These are phyloP conservation scores for Folsomia candida DNA, from an alignment of 2,888 invertebrate species.

Conservation along the genomic window DNA sequence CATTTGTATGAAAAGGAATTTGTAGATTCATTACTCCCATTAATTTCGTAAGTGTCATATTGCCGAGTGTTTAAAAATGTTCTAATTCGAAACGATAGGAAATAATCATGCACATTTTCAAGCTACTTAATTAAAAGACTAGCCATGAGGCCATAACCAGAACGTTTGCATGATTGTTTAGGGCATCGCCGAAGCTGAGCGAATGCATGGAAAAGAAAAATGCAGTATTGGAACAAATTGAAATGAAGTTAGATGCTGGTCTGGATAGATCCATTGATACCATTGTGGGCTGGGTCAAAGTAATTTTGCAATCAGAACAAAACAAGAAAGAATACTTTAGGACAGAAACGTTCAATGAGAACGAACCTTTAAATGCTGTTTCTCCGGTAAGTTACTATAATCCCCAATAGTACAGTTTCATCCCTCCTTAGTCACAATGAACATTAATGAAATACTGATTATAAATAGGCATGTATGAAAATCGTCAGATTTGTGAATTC, in stretches of 20 bases:
- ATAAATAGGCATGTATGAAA: constrained; percentile 71
- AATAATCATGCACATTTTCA: no score
- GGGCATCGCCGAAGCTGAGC: constrained; percentile 82
- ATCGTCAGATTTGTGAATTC: constrained; percentile 80
- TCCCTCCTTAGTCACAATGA: neutral
- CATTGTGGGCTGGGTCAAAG: constrained; percentile 85
- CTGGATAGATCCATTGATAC: constrained; percentile 79
- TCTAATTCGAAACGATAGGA: neutral
- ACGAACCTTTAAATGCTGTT: constrained; percentile 68
- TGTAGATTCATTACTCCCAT: constrained; percentile 80
- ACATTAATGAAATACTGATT: constrained; percentile 4
- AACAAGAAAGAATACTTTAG: constrained; percentile 86
- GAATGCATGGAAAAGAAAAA: constrained; percentile 85
- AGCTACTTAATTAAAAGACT: no score
- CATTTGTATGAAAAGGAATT: constrained; percentile 91
- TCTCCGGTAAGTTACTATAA: constrained; percentile 67
- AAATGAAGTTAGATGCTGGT: constrained; percentile 85
- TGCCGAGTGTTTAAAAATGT: constrained; percentile 3
- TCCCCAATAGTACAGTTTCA: neutral
- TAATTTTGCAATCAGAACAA: constrained; percentile 87
- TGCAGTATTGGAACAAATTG: constrained; percentile 78
- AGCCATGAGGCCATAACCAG: no score
- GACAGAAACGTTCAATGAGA: constrained; percentile 68
- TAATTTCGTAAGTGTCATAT: constrained; percentile 68
- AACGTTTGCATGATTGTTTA: no score